A percentile compares a stretch with the other conserved stretches of the same genome.
phyloP scores from a whole-genome alignment of 2,888 invertebrate genomes.

The Pseudeuparius sepicola region DNA sequence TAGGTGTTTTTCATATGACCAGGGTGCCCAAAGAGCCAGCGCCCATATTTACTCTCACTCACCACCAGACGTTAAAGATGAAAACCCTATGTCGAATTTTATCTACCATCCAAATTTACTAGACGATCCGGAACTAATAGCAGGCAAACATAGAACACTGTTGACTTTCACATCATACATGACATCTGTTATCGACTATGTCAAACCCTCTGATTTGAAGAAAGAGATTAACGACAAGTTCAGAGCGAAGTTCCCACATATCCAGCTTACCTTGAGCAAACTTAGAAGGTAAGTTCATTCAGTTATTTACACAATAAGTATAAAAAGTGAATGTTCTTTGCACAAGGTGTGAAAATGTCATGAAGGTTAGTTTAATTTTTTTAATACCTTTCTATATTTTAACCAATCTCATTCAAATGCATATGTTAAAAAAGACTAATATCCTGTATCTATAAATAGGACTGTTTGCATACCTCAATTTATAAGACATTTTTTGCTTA shows the following conservation, averaged over 20 bases:
- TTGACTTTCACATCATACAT: constrained; percentile 83
- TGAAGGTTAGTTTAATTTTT: too few species aligned
- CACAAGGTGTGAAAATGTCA: too few species aligned
- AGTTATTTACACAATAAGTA: background rate
- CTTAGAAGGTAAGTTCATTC: constrained; percentile 68
- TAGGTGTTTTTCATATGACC: constrained; percentile 69
- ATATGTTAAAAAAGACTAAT: too few species aligned
- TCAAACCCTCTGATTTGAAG: constrained; percentile 89
- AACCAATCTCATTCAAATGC: too few species aligned
- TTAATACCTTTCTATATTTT: too few species aligned
- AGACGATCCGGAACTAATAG: constrained; percentile 87
- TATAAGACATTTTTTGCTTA: too few species aligned
- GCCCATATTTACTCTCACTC: constrained; percentile 36
- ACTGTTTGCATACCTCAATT: too few species aligned
- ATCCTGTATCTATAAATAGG: too few species aligned
- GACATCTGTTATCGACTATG: constrained; percentile 95
- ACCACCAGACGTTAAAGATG: constrained; percentile 39
- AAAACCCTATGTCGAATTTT: constrained; percentile 26
- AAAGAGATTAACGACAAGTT: constrained; percentile 97
- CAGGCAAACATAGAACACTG: constrained; percentile 78
- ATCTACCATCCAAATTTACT: constrained; percentile 76
- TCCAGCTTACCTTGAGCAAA: constrained; percentile 91
- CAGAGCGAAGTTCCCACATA: constrained; percentile 85
- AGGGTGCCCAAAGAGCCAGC: constrained; percentile 42
- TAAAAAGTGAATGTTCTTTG: too few species aligned